Conservation (phyloP, 2,888 invertebrate genomes). For the Pandemis heparana region DNA sequence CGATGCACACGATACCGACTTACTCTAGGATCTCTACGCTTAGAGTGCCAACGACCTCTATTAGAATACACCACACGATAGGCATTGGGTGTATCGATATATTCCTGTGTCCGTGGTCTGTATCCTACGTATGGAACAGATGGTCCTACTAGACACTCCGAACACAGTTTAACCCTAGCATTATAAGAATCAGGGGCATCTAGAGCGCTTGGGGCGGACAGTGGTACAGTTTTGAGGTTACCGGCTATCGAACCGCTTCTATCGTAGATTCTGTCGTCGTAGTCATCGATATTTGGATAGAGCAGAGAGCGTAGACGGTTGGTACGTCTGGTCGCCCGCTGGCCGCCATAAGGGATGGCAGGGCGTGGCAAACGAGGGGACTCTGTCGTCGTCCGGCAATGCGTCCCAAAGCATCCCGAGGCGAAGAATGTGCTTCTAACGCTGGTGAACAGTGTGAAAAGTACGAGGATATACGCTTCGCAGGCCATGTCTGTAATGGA, state of each 20-base stretch:
- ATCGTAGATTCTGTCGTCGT: not conserved
- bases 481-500: not conserved
- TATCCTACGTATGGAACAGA: too few relatives aligned
- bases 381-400: not conserved
- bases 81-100: too few relatives aligned
- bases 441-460: not conserved
- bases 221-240: not conserved
- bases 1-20: too few relatives aligned
- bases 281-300: not conserved
- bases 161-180: too few relatives aligned
- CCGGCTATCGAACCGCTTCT: not conserved
- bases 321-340: not conserved
- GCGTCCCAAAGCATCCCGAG: not conserved
- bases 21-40: too few relatives aligned
- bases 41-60: too few relatives aligned
- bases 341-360: not conserved
- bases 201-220: too few relatives aligned
- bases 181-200: too few relatives aligned
- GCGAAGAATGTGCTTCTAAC: not conserved
- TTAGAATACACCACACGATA: too few relatives aligned
- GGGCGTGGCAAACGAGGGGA: not conserved
- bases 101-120: too few relatives aligned
- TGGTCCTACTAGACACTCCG: too few relatives aligned
- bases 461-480: not conserved
- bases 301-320: not conserved